Evolutionary conservation across 2,113 vertebrate genomes (phyloP).

Genomic region (Triplophysa siluroides): DNA sequence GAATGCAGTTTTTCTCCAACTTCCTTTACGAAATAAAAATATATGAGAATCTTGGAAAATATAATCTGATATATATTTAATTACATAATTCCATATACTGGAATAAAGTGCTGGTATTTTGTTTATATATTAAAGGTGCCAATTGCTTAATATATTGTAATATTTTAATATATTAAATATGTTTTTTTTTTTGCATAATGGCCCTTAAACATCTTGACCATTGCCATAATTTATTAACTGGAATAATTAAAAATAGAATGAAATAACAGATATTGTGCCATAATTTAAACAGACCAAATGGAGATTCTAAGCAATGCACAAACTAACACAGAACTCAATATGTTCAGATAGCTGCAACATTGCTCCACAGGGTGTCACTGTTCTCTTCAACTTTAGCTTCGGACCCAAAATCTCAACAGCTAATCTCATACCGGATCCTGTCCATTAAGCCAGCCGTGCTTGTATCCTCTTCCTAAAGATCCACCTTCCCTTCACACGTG

Average conservation of each 20-base stretch:
- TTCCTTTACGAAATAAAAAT: too few species aligned
- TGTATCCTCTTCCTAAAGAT: background rate
- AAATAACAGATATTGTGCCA: background rate
- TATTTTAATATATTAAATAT: too few species aligned
- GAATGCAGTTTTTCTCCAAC: too few species aligned
- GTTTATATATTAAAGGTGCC: too few species aligned
- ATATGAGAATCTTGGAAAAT: too few species aligned
- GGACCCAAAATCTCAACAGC: background rate
- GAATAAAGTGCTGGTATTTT: too few species aligned
- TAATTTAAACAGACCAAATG: background rate
- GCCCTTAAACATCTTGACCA: too few species aligned
- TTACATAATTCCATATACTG: too few species aligned
- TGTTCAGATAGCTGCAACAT: slow-evolving; percentile 3
- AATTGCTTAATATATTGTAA: too few species aligned
- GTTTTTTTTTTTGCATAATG: too few species aligned
- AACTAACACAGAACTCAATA: background rate
- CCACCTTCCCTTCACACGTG: background rate
- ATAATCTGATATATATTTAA: too few species aligned
- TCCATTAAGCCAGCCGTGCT: background rate
- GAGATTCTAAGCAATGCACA: background rate
- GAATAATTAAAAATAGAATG: background rate
- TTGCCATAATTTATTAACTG: too few species aligned
- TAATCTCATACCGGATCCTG: background rate
- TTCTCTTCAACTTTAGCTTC: slow-evolving; percentile 49
- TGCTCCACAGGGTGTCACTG: slow-evolving; percentile 64